Base-by-base conservation (phyloP, 92 coral and sea anemone species). In the Muricea muricata region DNA sequence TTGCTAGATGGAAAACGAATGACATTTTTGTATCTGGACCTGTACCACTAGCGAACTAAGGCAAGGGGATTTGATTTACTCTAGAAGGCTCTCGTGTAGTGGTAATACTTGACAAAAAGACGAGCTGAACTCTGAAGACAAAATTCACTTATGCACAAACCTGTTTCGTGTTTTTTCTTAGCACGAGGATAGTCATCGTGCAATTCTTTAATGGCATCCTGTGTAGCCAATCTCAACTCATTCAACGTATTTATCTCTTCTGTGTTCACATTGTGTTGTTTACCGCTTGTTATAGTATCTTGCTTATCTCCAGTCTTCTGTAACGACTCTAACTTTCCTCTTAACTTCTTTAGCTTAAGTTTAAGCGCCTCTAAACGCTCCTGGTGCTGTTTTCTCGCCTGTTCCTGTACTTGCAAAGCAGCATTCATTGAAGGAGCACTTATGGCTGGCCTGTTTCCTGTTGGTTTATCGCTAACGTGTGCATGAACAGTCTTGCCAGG, bases 391-490 rank as follows among this genome's bases (percentile, higher is more conserved):
- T 76, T 84, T 28, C 87, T 79, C 1, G 98, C 99, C 55, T 92
- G 83, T 42, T 83, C 39, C 72, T 93, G 98, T n/a, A 90, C 98
- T 78, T 91, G 79, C 10, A 91, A 41, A 0, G 98, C 91, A 57
- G 87, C 91, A 30, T 86, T 89, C 46, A 89, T 83, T 0, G 99
- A 91, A 3, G 89, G 85, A 14, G 68, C 85, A 20, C 81, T 80
- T 15, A 83, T 75, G 20, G 80, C 83, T 0, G 83, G 83, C 6
- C 83, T 67, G 37, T 56, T 78, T 54, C 71, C 55, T 8, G 71
- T 32, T 9, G 99, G 99, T 48, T 94, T 97, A 89, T 97, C 99
- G 73, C 99, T 97, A 11, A 97, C 98, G 70, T 97, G 99, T 21
- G 92, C 99, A 56, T 91, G 96, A 46, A 97, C 93, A 7, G 99